Base-by-base conservation (phyloP, 2,797 vertebrate genomes). In the Anolis apletophallus region DNA sequence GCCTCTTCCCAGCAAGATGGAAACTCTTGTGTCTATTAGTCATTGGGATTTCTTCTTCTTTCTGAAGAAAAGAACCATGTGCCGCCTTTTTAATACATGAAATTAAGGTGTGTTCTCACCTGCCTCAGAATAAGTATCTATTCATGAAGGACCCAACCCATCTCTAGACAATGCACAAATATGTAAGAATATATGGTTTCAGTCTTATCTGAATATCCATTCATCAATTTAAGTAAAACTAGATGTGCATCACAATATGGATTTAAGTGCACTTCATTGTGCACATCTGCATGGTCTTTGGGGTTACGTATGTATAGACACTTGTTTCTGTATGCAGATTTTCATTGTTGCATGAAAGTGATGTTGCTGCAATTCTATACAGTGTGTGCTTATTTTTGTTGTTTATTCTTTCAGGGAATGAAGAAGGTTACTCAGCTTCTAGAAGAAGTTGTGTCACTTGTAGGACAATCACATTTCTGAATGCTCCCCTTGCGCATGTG, bases 1-100 rank as follows among this genome's bases (percentile, higher is more conserved):
- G 67, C 61, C 8, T 71, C 2, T 1, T 72, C 0, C 1, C 0
- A 0, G 86, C 32, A 26, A 71, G 83, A 82, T 2, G 0, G 16
- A 1, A 89, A 84, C 23, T 86, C 46, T 88, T 40, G 46, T 57
- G 77, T 80, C 84, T 81, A 71, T 83, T 0, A 68, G 79, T 16
- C 1, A 1, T 7, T 59, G 32, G 40, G 32, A 14, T n/a, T 59
- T 61, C 11, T 23, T 82, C 72, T 64, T 78, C 74, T 64, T 73
- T 32, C 1, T 0, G 19, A 67, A 21, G 29, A 61, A 81, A 29
- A 0, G 0, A 50, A 73, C 68, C 1, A 21, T 40, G 16, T 14
- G 1, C 21, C 17, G 34, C 6, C 17, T 3, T 52, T 80, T 17
- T 16, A 7, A 21, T 55, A 26, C 29, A 34, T 17, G 21, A 73